Base-by-base conservation (phyloP, 2,888 invertebrate genomes). In the Zygogramma bicolorata region DNA sequence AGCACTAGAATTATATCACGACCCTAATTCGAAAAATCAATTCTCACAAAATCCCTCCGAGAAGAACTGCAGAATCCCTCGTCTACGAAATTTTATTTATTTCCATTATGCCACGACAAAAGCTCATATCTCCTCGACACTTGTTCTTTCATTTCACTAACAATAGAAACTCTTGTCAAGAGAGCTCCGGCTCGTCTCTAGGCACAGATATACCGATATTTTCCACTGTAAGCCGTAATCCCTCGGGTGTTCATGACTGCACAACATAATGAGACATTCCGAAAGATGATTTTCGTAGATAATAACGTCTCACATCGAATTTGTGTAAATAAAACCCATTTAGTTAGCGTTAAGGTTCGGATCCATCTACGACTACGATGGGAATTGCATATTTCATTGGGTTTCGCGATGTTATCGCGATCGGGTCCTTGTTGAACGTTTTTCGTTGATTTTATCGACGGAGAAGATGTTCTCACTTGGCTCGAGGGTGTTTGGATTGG, bases 171-270 rank as follows among this genome's bases (percentile, higher is more conserved):
- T 27, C 53, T 53, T 15, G 53, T 25, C 53, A 27, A 53, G 25
- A 53, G 10, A 53, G 27, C n/a, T 53, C n/a, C 13, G n/a, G n/a
- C 53, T 15, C 27, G 53, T 27, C 53, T 22, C 25, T 6, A 18
- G 18, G n/a, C 25, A 6, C 25, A 25, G 25, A 25, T 53, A 22
- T 22, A 53, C 53, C 6, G 66, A 67, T 67, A 67, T 58, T 38
- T 25, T 59, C 53, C 42, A 53, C 25, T 53, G 25, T 53, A 22
- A 25, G 25, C 53, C 13, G 63, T 65, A 63, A 58, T 67, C 74
- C 74, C 70, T 65, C 59, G 60, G 63, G 74, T 74, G 70, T 68
- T 70, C 74, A 74, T 74, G 74, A 74, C 74, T 74, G 63, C 66
- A 74, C 68, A 74, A 68, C 67, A 68, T 74, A 74, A 74, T 74